phyloP scores from a whole-genome alignment of 2,888 invertebrate species.

The Thera britannica region DNA sequence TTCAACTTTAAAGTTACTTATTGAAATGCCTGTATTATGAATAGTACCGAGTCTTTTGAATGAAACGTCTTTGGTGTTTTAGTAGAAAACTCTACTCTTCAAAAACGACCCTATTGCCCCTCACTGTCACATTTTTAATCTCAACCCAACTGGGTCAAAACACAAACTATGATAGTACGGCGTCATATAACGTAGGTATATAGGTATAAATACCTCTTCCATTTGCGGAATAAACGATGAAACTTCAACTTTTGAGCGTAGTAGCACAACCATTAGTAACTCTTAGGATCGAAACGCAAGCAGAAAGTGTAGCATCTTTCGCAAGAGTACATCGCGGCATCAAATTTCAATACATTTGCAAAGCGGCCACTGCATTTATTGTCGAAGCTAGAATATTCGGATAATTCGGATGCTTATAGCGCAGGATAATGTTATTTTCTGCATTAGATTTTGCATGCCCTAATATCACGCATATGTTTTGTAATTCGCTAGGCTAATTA shows the following conservation, averaged over 20 bases:
- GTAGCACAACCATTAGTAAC: not conserved
- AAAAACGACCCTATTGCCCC: too few species aligned
- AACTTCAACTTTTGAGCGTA: constrained; percentile 12
- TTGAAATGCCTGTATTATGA: too few species aligned
- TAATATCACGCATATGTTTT: constrained; percentile 3
- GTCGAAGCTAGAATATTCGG: constrained; percentile 5
- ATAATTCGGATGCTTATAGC: constrained; percentile 8
- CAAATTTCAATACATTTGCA: constrained; percentile 39
- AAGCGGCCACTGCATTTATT: constrained; percentile 25
- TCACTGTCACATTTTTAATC: too few species aligned
- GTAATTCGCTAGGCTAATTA: constrained; percentile 19
- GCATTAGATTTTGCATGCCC: constrained; percentile 1
- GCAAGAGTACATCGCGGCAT: constrained; percentile 26
- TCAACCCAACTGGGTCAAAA: too few species aligned
- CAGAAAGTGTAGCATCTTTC: constrained; percentile 25
- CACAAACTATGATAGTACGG: too few species aligned
- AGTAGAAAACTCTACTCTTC: too few species aligned
- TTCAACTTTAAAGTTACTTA: too few species aligned
- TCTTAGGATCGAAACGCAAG: constrained; percentile 16
- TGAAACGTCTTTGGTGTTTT: too few species aligned
- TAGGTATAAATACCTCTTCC: not conserved
- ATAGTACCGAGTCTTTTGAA: too few species aligned
- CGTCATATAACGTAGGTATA: not conserved
- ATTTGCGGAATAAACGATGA: constrained; percentile 8
- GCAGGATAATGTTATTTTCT: not conserved